phyloP scores from a whole-genome alignment of 2,113 vertebrate species.

The Pelusios castaneus region DNA sequence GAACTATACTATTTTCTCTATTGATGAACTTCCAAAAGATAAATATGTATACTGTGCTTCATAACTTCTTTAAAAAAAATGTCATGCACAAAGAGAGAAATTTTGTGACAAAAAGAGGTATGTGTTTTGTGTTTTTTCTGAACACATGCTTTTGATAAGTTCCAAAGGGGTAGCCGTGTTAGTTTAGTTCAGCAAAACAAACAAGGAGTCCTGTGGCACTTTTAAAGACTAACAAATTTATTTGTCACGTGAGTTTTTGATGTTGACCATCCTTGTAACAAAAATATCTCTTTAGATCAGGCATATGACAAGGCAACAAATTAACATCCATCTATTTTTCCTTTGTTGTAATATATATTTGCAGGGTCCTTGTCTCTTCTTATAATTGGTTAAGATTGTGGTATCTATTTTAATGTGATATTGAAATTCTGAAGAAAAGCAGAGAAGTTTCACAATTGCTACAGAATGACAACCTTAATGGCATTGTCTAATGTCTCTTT shows the following conservation, averaged over 20 bases:
- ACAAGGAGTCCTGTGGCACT: too few species aligned
- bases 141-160: background rate
- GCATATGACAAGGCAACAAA: background rate
- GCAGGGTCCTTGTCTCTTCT: background rate
- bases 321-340: background rate
- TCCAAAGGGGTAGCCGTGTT: too few species aligned
- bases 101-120: background rate
- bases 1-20: background rate
- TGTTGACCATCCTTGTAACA: background rate
- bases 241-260: too few species aligned
- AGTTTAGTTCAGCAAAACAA: too few species aligned
- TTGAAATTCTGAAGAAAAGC: constrained; percentile 34
- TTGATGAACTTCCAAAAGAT: background rate
- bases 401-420: constrained; percentile 26
- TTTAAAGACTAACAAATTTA: too few species aligned
- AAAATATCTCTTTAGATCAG: background rate
- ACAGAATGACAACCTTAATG: background rate
- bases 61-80: background rate
- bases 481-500: constrained; percentile 29
- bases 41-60: rapidly evolving
- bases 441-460: constrained; percentile 12
- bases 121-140: background rate
- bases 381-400: background rate
- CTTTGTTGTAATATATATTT: background rate
- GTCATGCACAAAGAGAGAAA: rapidly evolving